phyloP scores from a whole-genome alignment of 37 sponge, comb jelly and placozoan genomes.

The Geodia barretti region DNA sequence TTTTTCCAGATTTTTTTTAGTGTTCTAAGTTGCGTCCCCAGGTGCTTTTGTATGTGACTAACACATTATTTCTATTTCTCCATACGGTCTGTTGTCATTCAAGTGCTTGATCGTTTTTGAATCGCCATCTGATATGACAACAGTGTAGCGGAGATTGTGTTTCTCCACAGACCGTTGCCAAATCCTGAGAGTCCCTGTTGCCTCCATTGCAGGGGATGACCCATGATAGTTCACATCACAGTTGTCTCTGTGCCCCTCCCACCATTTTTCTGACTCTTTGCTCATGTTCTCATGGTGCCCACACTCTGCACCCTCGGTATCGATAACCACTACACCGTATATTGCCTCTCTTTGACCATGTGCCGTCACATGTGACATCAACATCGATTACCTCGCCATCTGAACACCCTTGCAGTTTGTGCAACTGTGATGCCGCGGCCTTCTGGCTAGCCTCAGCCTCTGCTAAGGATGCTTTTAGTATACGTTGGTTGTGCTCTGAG shows the following conservation, averaged over 20 bases:
- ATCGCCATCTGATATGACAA: constrained; percentile 30
- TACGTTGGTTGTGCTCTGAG: neutral
- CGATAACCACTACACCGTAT: constrained; percentile 16
- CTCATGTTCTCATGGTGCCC: constrained; percentile 17
- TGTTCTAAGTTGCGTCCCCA: neutral
- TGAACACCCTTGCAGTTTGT: neutral
- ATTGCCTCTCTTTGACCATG: constrained; percentile 33
- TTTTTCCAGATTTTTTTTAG: too few species aligned
- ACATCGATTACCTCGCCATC: constrained; percentile 6
- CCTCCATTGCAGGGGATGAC: too few species aligned
- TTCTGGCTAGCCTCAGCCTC: neutral
- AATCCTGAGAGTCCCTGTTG: too few species aligned
- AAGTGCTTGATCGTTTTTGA: constrained; percentile 12
- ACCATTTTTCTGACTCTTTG: constrained; percentile 22
- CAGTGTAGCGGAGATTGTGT: constrained; percentile 6
- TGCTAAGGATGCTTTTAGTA: neutral
- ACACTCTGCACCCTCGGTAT: constrained; percentile 6
- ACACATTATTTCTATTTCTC: constrained; percentile 8
- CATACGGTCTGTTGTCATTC: constrained; percentile 10
- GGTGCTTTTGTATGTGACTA: constrained; percentile 24
- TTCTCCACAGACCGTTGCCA: too few species aligned
- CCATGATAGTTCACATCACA: neutral
- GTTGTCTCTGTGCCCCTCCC: constrained; percentile 4
- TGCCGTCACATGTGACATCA: constrained; percentile 41
- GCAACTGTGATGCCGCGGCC: constrained; percentile 17